A percentile compares a stretch with the other conserved stretches of the same genome.
Conservation (phyloP, 2,113 vertebrate species). For the Cebus imitator region DNA sequence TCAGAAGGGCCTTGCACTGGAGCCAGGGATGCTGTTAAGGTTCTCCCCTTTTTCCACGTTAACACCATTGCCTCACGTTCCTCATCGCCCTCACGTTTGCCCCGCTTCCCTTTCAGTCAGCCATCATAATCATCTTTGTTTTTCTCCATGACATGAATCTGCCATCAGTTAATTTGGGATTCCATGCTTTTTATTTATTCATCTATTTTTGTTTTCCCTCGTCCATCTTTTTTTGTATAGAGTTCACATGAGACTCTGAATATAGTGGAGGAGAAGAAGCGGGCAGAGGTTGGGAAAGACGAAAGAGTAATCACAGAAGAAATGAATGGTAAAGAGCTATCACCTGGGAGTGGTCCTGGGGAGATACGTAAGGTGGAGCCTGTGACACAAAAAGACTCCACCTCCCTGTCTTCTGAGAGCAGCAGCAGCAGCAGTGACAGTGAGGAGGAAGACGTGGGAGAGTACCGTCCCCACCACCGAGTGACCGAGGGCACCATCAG, state of each 20-base stretch:
- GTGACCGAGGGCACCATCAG: slow-evolving; percentile 86
- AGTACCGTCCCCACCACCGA: slow-evolving; percentile 90
- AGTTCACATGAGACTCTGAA: slow-evolving; percentile 92
- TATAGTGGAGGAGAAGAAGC: slow-evolving; percentile 91
- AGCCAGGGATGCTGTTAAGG: slow-evolving; percentile 92
- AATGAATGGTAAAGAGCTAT: slow-evolving; percentile 86
- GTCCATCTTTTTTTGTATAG: slow-evolving; percentile 87
- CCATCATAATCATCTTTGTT: slow-evolving; percentile 82
- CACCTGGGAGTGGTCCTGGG: slow-evolving; percentile 84
- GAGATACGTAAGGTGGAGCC: slow-evolving; percentile 83
- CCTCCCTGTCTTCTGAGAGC: slow-evolving; percentile 89
- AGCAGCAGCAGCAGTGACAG: slow-evolving; percentile 91
- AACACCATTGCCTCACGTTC: slow-evolving; percentile 78
- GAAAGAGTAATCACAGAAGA: slow-evolving; percentile 92
- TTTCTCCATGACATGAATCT: slow-evolving; percentile 82
- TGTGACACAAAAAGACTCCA: slow-evolving; percentile 84
- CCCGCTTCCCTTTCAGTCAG: slow-evolving; percentile 82
- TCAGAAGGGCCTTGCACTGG: slow-evolving; percentile 88
- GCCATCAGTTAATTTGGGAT: slow-evolving; percentile 84
- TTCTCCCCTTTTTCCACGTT: slow-evolving; percentile 86
- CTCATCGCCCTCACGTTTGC: slow-evolving; percentile 77
- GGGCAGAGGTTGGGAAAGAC: slow-evolving; percentile 94
- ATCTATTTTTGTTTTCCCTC: slow-evolving; percentile 83
- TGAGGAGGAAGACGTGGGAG: slow-evolving; percentile 92
- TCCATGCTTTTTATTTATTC: slow-evolving; percentile 87